Conservation (phyloP, 1,140 invertebrate species). For the Brachionus koreanus region DNA sequence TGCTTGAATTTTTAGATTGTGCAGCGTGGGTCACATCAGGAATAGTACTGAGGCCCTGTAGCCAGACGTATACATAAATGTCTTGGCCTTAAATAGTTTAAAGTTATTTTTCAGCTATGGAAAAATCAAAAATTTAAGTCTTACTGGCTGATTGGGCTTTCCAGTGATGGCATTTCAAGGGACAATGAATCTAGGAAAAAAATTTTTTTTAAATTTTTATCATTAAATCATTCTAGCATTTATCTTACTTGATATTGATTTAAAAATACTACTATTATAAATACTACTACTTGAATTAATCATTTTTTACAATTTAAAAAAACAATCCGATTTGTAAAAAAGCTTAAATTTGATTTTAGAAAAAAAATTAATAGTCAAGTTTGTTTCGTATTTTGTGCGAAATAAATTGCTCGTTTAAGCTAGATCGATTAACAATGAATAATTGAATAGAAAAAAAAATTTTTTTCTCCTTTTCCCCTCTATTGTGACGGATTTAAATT, state of each 20-base stretch:
- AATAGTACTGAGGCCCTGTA: conserved; percentile 94
- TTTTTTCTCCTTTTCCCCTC: conserved; percentile 35
- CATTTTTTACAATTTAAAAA: conserved; percentile 31
- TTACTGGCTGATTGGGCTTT: not conserved
- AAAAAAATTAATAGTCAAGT: not conserved
- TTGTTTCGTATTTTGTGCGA: not conserved
- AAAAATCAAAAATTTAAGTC: not conserved
- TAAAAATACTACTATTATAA: conserved; percentile 44
- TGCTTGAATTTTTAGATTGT: not conserved
- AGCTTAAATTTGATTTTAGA: not conserved
- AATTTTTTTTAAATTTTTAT: conserved; percentile 18
- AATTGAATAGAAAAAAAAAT: conserved; percentile 24
- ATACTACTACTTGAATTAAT: conserved; percentile 30
- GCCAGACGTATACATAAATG: conserved; percentile 84
- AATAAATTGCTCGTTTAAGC: not conserved
- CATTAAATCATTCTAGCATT: not conserved
- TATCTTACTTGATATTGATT: conserved; percentile 30
- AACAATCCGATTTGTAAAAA: not conserved
- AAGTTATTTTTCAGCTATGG: not conserved
- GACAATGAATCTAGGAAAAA: conserved; percentile 34
- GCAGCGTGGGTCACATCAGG: conserved; percentile 81
- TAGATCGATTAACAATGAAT: conserved; percentile 11
- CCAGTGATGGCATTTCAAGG: conserved; percentile 5
- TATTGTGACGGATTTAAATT: conserved; percentile 13
- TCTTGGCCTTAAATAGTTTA: conserved; percentile 52